Evolutionary conservation across 2,888 invertebrate genomes (phyloP).

Genomic region (Sussaba pulchella): DNA sequence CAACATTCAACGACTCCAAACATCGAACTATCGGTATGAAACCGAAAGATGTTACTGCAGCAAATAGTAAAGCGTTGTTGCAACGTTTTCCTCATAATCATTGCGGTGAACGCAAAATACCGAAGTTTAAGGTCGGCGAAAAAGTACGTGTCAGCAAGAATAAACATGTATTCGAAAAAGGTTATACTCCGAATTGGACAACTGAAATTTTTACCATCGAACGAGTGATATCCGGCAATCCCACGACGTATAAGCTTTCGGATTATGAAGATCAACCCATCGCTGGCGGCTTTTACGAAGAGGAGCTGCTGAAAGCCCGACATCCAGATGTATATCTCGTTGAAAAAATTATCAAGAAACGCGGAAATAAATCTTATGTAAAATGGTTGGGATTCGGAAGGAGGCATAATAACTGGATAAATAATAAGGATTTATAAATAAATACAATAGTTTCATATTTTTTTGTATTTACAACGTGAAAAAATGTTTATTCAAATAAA

Average conservation of each 20-base stretch:
- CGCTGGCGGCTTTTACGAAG: constrained; percentile 61
- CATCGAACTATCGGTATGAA: constrained; percentile 79
- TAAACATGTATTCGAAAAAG: constrained; percentile 77
- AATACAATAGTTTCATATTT: constrained; percentile 11
- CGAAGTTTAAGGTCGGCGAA: constrained; percentile 74
- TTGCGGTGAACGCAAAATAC: background rate
- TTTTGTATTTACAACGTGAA: constrained; percentile 13
- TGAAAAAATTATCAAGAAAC: constrained; percentile 48
- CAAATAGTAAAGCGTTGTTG: constrained; percentile 70
- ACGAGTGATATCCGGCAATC: constrained; percentile 68
- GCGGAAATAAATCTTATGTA: constrained; percentile 37
- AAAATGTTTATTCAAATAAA: constrained; percentile 22
- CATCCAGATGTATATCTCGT: constrained; percentile 55
- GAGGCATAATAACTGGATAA: constrained; percentile 57
- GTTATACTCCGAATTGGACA: constrained; percentile 78
- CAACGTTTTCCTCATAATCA: constrained; percentile 5
- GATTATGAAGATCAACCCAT: constrained; percentile 74
- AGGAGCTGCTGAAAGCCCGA: constrained; percentile 45
- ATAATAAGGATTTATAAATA: constrained; percentile 27
- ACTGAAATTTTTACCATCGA: constrained; percentile 78
- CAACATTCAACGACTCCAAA: constrained; percentile 76
- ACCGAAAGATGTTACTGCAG: constrained; percentile 76
- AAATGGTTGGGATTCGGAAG: constrained; percentile 57
- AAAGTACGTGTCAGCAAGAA: constrained; percentile 77
- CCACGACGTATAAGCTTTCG: constrained; percentile 75